A percentile compares a stretch with the other conserved stretches of the same genome.
These are phyloP conservation scores for Cotesia glomerata DNA, from an alignment of 1,140 invertebrate genomes.

Conservation along the genomic window DNA sequence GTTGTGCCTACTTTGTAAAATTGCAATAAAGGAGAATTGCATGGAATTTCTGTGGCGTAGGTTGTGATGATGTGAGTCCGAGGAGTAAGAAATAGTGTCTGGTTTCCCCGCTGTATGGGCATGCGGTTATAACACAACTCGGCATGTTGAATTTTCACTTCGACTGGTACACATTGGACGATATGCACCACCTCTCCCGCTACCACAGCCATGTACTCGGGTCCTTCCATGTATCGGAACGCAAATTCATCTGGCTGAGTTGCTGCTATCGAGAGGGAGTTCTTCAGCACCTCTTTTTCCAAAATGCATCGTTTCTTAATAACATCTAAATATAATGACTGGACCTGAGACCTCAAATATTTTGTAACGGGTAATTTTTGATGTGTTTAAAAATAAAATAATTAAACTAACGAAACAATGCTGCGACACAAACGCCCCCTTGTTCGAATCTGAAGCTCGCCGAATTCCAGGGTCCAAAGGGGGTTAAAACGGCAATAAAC, in stretches of 20 bases:
- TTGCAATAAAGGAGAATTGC: constrained; percentile 23
- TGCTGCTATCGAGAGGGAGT: too few species aligned
- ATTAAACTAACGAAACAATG: too few species aligned
- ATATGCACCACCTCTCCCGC: constrained; percentile 27
- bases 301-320: constrained; percentile 10
- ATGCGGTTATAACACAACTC: constrained; percentile 33
- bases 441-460: too few species aligned
- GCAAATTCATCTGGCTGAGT: constrained; percentile 5
- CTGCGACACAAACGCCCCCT: too few species aligned
- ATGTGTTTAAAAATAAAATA: too few species aligned
- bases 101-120: constrained; percentile 13
- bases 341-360: constrained; percentile 12
- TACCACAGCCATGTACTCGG: constrained; percentile 27
- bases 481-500: too few species aligned
- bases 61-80: constrained; percentile 27
- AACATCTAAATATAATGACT: constrained; percentile 20
- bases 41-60: constrained; percentile 18
- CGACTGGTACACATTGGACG: constrained; percentile 26
- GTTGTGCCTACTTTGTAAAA: constrained; percentile 11
- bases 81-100: constrained; percentile 23
- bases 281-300: background rate
- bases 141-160: constrained; percentile 1
- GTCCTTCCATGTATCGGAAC: constrained; percentile 25
- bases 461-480: too few species aligned
- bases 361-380: too few species aligned